phyloP scores from a whole-genome alignment of 2,113 vertebrate genomes.

The Trematomus loennbergii region DNA sequence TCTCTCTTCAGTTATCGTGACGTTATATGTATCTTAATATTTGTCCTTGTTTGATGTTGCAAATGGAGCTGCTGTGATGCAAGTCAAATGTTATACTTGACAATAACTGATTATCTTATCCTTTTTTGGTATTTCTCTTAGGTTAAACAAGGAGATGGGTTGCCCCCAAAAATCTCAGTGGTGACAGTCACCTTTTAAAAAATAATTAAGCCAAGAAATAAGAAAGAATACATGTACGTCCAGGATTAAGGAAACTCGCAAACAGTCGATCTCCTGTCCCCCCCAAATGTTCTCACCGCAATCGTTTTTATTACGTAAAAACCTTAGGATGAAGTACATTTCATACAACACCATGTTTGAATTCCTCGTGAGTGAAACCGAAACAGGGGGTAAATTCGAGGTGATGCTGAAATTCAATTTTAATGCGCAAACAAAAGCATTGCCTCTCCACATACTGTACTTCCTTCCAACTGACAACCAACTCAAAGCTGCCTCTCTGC shows the following conservation, averaged over 20 bases:
- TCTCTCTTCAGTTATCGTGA: no score
- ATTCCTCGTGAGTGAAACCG: constrained; percentile 39
- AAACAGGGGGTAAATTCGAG: constrained; percentile 48
- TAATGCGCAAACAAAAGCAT: constrained; percentile 78
- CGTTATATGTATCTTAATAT: no score
- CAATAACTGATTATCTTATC: no score
- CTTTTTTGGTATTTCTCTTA: background rate
- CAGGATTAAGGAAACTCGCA: constrained; percentile 28
- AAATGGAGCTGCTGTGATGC: no score
- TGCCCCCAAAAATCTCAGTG: background rate
- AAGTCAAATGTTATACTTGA: no score
- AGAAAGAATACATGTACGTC: constrained; percentile 19
- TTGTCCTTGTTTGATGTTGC: no score
- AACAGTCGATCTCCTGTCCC: constrained; percentile 9
- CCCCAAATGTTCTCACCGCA: constrained; percentile 13
- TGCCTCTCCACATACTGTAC: constrained; percentile 69
- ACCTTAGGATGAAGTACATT: constrained; percentile 30
- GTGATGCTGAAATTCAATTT: constrained; percentile 70
- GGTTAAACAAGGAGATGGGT: background rate
- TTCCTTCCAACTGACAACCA: constrained; percentile 80
- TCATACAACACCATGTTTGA: constrained; percentile 18
- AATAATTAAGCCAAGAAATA: constrained; percentile 14
- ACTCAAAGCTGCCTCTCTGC: constrained; percentile 69
- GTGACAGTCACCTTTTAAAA: constrained; percentile 10
- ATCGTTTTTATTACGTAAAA: constrained; percentile 43